A percentile compares a stretch with the other conserved stretches of the same genome.
Evolutionary conservation across 2,113 vertebrate genomes (phyloP).

Genomic region (Dascyllus trimaculatus): DNA sequence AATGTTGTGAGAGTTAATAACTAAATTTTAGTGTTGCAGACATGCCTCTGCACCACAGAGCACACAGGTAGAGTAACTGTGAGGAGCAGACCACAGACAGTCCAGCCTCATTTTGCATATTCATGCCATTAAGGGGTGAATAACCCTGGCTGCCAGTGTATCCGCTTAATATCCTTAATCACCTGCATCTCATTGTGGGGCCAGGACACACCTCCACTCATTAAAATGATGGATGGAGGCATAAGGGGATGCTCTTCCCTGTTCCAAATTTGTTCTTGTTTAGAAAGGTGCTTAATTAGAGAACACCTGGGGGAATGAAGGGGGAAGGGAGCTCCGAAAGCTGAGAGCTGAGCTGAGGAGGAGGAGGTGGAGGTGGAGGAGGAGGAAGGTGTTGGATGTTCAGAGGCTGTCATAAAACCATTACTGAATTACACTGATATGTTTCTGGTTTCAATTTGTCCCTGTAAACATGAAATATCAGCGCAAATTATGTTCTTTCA

Average conservation of each 20-base stretch:
- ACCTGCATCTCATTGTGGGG: conserved; percentile 88
- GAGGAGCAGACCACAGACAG: conserved; percentile 28
- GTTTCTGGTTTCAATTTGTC: conserved; percentile 1
- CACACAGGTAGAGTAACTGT: conserved; percentile 65
- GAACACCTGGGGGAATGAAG: conserved; percentile 78
- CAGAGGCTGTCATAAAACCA: conserved; percentile 24
- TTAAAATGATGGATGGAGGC: conserved; percentile 92
- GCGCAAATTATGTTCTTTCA: background rate
- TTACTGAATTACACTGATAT: conserved; percentile 13
- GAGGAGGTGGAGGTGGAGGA: background rate
- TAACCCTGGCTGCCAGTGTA: conserved; percentile 79
- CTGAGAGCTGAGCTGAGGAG: conserved; percentile 14
- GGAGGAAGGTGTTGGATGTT: conserved; percentile 10
- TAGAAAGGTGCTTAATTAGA: conserved; percentile 84
- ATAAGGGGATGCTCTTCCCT: conserved; percentile 68
- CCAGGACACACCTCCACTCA: conserved; percentile 86
- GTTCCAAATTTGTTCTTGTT: conserved; percentile 85
- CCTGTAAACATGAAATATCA: conserved; percentile 1
- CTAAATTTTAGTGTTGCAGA: background rate
- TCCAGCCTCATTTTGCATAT: conserved; percentile 59
- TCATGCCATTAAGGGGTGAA: conserved; percentile 63
- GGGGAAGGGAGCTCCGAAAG: conserved; percentile 41
- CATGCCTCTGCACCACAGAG: conserved; percentile 13
- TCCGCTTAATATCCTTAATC: conserved; percentile 87
- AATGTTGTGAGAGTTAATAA: no score